Percentiles rank a stretch among this genome's conserved stretches.
These are phyloP conservation scores for Idaea straminata DNA, from an alignment of 2,888 invertebrate genomes.

Conservation along the genomic window DNA sequence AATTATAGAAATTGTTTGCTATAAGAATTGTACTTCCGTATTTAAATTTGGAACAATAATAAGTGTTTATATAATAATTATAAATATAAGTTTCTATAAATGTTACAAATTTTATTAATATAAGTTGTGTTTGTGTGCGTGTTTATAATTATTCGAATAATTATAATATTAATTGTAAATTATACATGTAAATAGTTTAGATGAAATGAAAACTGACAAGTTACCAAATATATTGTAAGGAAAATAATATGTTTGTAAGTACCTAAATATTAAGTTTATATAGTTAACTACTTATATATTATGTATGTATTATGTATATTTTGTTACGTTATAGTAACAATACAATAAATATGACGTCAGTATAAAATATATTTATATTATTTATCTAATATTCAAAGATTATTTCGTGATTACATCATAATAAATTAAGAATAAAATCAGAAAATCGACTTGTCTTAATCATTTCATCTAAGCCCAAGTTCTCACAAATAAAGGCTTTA, in stretches of 20 bases:
- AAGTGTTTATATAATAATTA: not conserved
- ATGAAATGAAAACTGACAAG: constrained; percentile 8
- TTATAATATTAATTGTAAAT: constrained; percentile 2
- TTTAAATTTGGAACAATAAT: not conserved
- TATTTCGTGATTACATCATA: constrained; percentile 20
- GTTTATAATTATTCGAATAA: constrained; percentile 3
- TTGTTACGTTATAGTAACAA: constrained; percentile 38
- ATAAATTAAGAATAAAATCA: constrained; percentile 12
- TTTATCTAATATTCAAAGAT: constrained; percentile 2
- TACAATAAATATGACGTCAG: constrained; percentile 8
- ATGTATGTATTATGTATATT: constrained; percentile 3
- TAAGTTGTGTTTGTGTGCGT: not conserved
- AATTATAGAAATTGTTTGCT: constrained; percentile 1
- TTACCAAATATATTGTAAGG: constrained; percentile 18
- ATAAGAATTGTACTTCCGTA: not conserved
- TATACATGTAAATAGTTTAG: constrained; percentile 7
- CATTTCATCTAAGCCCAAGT: constrained; percentile 9
- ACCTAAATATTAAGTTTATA: constrained; percentile 8
- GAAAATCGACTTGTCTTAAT: constrained; percentile 8
- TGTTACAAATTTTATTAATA: not conserved
- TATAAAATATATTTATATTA: constrained; percentile 8
- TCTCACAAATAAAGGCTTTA: not conserved
- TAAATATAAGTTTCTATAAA: not conserved
- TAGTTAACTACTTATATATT: constrained; percentile 4
- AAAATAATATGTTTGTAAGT: constrained; percentile 5